These are phyloP conservation scores for Bombus confusus DNA, from an alignment of 1,140 invertebrate species.

Conservation along the genomic window DNA sequence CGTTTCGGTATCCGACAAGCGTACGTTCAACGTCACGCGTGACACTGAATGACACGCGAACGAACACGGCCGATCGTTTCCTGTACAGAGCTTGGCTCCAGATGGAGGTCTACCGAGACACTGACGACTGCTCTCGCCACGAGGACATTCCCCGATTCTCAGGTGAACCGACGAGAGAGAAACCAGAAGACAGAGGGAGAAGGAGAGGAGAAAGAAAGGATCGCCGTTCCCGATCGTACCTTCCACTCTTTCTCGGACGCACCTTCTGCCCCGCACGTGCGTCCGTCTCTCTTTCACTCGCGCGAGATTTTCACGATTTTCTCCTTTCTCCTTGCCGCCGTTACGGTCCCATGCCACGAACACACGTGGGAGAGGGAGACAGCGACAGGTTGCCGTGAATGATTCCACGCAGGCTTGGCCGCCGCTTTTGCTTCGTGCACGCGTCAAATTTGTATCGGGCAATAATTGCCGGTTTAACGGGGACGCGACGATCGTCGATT, in stretches of 20 bases:
- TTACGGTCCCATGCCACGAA: not conserved
- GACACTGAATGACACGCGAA: constrained; percentile 32
- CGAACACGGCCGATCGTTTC: constrained; percentile 38
- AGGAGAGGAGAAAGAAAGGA: constrained; percentile 44
- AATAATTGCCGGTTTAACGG: not conserved
- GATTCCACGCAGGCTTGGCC: constrained; percentile 45
- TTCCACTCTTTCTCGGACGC: constrained; percentile 41
- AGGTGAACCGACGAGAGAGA: constrained; percentile 44
- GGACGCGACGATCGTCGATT: not conserved
- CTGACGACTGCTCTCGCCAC: constrained; percentile 67
- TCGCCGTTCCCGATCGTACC: constrained; percentile 43
- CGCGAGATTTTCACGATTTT: constrained; percentile 61
- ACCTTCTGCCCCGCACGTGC: not conserved
- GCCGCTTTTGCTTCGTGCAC: not conserved
- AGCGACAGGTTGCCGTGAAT: constrained; percentile 55
- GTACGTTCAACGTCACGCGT: constrained; percentile 13
- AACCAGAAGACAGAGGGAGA: constrained; percentile 14
- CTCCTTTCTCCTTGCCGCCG: constrained; percentile 47
- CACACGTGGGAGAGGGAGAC: constrained; percentile 29
- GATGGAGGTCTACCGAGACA: constrained; percentile 70
- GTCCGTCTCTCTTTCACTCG: not conserved
- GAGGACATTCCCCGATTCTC: constrained; percentile 73
- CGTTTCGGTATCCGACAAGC: not conserved
- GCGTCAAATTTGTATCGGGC: not conserved
- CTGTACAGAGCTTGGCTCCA: constrained; percentile 53